Conservation (phyloP, 2,888 invertebrate species). For the Cheilosia urbana region DNA sequence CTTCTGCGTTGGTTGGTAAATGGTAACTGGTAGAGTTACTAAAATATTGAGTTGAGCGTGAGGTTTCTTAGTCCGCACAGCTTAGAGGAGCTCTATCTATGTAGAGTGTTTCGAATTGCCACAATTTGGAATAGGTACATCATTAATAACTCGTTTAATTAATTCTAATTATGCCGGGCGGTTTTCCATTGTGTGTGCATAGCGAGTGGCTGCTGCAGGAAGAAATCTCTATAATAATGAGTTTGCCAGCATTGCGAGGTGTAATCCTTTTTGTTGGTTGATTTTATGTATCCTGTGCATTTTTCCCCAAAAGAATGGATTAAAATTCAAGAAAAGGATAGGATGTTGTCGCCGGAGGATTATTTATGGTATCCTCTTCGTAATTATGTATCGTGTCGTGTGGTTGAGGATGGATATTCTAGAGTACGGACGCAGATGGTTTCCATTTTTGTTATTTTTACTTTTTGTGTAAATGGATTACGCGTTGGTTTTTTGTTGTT, state of each 20-base stretch:
- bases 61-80: not conserved
- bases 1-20: constrained; percentile 35
- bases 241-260: constrained; percentile 37
- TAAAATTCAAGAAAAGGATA: constrained; percentile 22
- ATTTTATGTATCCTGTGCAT: constrained; percentile 26
- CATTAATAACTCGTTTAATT: constrained; percentile 68
- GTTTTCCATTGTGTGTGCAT: not conserved
- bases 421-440: not conserved
- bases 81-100: not conserved
- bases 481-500: not conserved
- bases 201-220: constrained; percentile 10
- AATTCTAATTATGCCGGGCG: constrained; percentile 61
- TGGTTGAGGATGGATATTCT: not conserved
- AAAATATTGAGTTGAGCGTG: constrained; percentile 44
- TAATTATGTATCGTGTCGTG: constrained; percentile 1
- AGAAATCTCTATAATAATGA: constrained; percentile 16
- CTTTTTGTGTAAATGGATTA: not conserved
- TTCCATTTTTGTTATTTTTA: not conserved
- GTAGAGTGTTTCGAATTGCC: constrained; percentile 30
- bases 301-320: constrained; percentile 5
- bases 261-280: constrained; percentile 49
- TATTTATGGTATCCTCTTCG: constrained; percentile 46
- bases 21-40: constrained; percentile 10
- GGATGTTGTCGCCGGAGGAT: constrained; percentile 39
- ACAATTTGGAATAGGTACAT: constrained; percentile 49